Evolutionary conservation across 2,113 vertebrate species (phyloP).

Genomic region (Chaetorhynchus papuensis): DNA sequence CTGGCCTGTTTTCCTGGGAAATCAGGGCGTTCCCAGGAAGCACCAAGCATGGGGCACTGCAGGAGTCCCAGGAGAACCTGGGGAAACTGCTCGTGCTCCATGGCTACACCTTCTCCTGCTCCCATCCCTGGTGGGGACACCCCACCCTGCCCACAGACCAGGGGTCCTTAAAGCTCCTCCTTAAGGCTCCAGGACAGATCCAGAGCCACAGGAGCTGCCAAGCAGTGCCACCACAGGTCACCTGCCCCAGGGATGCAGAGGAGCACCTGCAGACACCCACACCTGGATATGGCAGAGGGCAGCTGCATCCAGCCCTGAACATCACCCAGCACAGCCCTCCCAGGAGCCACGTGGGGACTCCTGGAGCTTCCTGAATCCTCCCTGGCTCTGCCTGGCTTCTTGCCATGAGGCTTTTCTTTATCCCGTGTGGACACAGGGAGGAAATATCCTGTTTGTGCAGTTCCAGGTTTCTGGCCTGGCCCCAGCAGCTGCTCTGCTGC

Average conservation of each 20-base stretch:
- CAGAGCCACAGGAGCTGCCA: neutral
- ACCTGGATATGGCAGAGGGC: neutral
- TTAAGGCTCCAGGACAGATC: neutral
- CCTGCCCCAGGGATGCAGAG: neutral
- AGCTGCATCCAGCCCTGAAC: neutral
- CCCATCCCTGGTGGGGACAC: neutral
- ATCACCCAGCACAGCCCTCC: neutral
- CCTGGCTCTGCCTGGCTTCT: neutral
- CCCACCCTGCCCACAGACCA: neutral
- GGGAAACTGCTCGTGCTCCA: neutral
- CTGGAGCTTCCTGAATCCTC: neutral
- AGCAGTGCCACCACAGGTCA: neutral
- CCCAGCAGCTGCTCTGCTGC: neutral
- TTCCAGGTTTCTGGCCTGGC: neutral
- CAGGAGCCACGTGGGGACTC: neutral
- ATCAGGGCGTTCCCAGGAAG: neutral
- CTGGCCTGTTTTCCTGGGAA: neutral
- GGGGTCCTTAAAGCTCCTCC: neutral
- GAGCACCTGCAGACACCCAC: neutral
- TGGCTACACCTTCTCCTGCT: neutral
- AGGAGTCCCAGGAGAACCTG: neutral
- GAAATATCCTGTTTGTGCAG: neutral
- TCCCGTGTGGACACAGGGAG: neutral
- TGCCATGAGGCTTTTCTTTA: neutral
- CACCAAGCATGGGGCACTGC: neutral